Evolutionary conservation across 2,888 invertebrate species (phyloP).

Genomic region (Lysandra bellargus): DNA sequence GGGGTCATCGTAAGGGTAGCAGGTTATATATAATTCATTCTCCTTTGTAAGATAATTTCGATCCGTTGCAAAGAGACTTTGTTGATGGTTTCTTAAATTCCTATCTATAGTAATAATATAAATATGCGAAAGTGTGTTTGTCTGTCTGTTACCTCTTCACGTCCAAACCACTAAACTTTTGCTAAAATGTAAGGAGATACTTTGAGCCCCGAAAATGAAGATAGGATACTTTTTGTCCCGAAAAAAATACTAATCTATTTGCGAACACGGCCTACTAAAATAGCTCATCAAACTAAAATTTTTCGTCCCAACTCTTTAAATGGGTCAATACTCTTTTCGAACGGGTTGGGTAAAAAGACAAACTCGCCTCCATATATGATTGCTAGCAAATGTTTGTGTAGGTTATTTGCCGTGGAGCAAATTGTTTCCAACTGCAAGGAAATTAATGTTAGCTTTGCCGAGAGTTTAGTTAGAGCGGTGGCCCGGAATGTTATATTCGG

Average conservation of each 20-base stretch:
- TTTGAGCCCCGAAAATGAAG: too few species aligned
- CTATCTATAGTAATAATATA: too few species aligned
- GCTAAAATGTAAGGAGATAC: too few species aligned
- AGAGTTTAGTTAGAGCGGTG: constrained; percentile 29
- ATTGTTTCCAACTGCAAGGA: constrained; percentile 36
- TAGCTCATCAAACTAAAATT: not conserved
- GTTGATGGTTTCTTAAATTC: too few species aligned
- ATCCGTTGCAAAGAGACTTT: too few species aligned
- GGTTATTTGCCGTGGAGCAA: constrained; percentile 39
- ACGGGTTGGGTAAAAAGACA: constrained; percentile 3
- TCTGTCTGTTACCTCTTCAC: too few species aligned
- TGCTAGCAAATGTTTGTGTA: constrained; percentile 39
- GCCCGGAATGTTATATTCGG: constrained; percentile 9
- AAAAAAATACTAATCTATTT: too few species aligned
- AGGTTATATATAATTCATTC: not conserved
- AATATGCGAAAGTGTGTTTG: too few species aligned
- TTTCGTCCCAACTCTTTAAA: not conserved
- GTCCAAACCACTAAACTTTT: too few species aligned
- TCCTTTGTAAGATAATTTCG: too few species aligned
- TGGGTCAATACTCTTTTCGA: not conserved
- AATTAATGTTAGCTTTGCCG: constrained; percentile 39
- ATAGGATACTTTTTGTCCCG: too few species aligned
- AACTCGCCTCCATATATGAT: constrained; percentile 35
- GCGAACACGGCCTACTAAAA: too few species aligned
- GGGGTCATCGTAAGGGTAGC: constrained; percentile 5